Percentiles rank a stretch among this genome's conserved stretches.
These are phyloP conservation scores for Gari tellinella DNA, from an alignment of 2,888 invertebrate genomes.

Conservation along the genomic window DNA sequence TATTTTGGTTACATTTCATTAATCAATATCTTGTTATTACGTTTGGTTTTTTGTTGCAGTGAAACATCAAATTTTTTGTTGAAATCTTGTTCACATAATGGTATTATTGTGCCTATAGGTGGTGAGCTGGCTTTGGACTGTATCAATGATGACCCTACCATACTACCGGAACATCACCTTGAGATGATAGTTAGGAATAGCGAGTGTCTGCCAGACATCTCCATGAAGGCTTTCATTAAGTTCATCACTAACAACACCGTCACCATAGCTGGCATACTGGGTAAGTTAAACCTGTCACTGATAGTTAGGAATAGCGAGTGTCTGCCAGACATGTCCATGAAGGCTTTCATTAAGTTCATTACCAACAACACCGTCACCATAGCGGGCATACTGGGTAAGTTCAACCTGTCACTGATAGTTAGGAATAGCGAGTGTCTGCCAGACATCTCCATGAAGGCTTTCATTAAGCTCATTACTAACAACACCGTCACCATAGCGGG, in stretches of 20 bases:
- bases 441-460: constrained; percentile 90
- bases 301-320: constrained; percentile 88
- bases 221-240: constrained; percentile 91
- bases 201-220: constrained; percentile 89
- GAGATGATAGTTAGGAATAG: constrained; percentile 88
- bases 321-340: constrained; percentile 90
- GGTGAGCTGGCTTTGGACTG: constrained; percentile 88
- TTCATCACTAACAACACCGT: constrained; percentile 87
- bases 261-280: constrained; percentile 89
- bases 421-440: constrained; percentile 90
- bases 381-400: constrained; percentile 89
- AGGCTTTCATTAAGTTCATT: constrained; percentile 90
- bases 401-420: constrained; percentile 60
- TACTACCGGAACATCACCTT: constrained; percentile 88
- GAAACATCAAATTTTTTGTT: too few species aligned
- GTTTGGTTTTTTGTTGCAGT: too few species aligned
- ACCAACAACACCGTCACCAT: constrained; percentile 87
- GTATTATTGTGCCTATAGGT: constrained; percentile 85
- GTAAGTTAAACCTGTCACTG: constrained; percentile 75
- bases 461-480: constrained; percentile 89
- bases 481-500: constrained; percentile 88
- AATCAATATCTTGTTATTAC: too few species aligned
- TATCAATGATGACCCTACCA: constrained; percentile 87
- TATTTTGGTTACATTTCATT: too few species aligned
- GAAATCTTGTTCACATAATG: too few species aligned